A percentile compares a stretch with the other conserved stretches of the same genome.
Evolutionary conservation across 2,797 vertebrate species (phyloP).

Genomic region (Molossus molossus): DNA sequence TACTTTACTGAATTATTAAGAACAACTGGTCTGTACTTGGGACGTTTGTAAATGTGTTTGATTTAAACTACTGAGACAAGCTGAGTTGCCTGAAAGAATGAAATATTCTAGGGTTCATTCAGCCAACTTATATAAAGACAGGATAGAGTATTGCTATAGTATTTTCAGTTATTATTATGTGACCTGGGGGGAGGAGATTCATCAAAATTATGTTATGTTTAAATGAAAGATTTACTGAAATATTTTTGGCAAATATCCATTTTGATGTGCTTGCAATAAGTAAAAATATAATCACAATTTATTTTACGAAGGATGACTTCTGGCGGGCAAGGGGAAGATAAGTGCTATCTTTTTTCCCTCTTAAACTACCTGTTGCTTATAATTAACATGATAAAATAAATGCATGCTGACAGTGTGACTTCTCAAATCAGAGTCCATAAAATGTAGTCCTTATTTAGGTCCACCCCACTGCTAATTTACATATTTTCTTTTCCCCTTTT

Average conservation of each 20-base stretch:
- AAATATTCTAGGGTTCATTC: neutral
- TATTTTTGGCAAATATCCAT: neutral
- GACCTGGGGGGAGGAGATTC: neutral
- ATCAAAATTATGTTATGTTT: neutral
- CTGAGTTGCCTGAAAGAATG: neutral
- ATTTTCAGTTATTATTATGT: neutral
- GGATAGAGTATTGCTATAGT: neutral
- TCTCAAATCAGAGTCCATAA: slow-evolving; percentile 65
- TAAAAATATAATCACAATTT: slow-evolving; percentile 29
- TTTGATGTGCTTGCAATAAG: neutral
- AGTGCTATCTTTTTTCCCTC: slow-evolving; percentile 59
- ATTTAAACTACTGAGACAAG: slow-evolving; percentile 38
- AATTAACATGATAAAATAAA: slow-evolving; percentile 85
- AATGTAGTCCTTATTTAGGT: slow-evolving; percentile 49
- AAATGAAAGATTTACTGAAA: neutral
- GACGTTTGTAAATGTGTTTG: neutral
- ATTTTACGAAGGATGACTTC: slow-evolving; percentile 72
- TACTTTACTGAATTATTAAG: slow-evolving; percentile 29
- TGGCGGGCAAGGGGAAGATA: slow-evolving; percentile 64
- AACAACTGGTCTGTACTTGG: slow-evolving; percentile 66
- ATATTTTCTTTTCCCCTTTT: neutral
- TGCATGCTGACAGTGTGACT: slow-evolving; percentile 72
- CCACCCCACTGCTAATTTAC: neutral
- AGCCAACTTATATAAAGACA: neutral
- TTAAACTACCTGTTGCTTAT: slow-evolving; percentile 80